Evolutionary conservation across 2,113 vertebrate species (phyloP), one percentile per base, ranked within the genome.

Genomic region (Cisticola juncidis): DNA sequence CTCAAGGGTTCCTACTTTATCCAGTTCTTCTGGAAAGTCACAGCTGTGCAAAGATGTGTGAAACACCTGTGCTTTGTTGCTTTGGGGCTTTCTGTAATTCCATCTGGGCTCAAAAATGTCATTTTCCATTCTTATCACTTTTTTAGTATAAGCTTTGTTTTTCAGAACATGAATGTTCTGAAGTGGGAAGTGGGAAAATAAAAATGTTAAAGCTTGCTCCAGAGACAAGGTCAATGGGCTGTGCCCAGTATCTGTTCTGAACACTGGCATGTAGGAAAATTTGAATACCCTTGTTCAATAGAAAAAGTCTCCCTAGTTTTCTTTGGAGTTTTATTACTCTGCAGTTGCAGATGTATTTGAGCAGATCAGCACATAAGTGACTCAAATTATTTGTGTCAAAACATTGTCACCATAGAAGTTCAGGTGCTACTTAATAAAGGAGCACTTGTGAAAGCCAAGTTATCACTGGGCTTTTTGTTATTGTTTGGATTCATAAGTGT

Each of bases 361-460:
- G 23, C 44, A 74, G 50, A 33, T 33, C 61, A 65, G 36, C 29
- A 14, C 25, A 19, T 62, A 48, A 92, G 9, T 79, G 38, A 61
- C 21, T 45, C 14, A 25, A 78, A 40, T 47, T 29, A 54, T 53
- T 87, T 64, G 35, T 69, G 33, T 61, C 19, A 25, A 57, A 72
- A 29, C 1, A 1, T 26, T 60, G 31, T 61, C 20, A 35, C 26
- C 1, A 0, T 9, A 8, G 10, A 24, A 72, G 9, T 44, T 69
- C 5, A 65, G 20, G 20, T 17, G 10, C 5, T 79, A 2, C 26
- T 80, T 62, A 58, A 31, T 65, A 17, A 60, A 74, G n/a, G 14
- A 80, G 17, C 5, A 33, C 4, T 56, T 82, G 36, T 16, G 38
- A 92, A 29, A 77, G 11, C 33, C 33, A 54, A 35, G 3, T 29